A percentile compares a stretch with the other conserved stretches of the same genome.
Evolutionary conservation across 1,140 invertebrate genomes (phyloP).

Genomic region (Tribolium castaneum): DNA sequence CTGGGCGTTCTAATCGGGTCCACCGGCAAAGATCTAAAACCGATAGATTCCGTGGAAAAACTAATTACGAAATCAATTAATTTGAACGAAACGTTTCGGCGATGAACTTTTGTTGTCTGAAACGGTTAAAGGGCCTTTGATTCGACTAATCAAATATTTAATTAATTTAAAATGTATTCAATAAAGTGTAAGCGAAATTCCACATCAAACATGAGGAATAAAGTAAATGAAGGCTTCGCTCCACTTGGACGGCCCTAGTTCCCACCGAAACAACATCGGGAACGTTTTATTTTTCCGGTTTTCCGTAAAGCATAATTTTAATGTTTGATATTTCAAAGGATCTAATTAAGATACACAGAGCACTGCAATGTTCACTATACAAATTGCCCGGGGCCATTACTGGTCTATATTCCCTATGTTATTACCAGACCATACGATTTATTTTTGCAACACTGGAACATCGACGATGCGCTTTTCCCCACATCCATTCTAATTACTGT

Average conservation of each 20-base stretch:
- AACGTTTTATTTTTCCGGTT: conserved; percentile 15
- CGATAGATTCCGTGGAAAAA: conserved; percentile 5
- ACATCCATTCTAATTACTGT: background rate
- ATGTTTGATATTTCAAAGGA: conserved; percentile 34
- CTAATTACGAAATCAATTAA: conserved; percentile 39
- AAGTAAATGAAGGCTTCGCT: conserved; percentile 28
- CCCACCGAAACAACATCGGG: background rate
- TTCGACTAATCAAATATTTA: conserved; percentile 41
- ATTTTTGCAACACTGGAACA: background rate
- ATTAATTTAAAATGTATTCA: conserved; percentile 43
- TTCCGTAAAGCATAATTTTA: conserved; percentile 10
- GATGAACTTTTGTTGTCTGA: conserved; percentile 29
- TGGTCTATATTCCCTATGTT: background rate
- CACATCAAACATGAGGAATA: conserved; percentile 39
- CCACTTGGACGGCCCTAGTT: background rate
- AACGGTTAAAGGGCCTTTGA: conserved; percentile 26
- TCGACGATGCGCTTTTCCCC: background rate
- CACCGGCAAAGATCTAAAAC: background rate
- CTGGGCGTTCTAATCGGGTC: conserved; percentile 2
- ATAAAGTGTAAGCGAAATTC: conserved; percentile 42
- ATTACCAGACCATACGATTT: background rate
- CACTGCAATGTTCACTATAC: conserved; percentile 1
- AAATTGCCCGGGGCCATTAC: background rate
- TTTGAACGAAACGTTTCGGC: conserved; percentile 13
- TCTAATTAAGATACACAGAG: conserved; percentile 23